Conservation (phyloP, 2,888 invertebrate species). For the Drosophila mulleri region DNA sequence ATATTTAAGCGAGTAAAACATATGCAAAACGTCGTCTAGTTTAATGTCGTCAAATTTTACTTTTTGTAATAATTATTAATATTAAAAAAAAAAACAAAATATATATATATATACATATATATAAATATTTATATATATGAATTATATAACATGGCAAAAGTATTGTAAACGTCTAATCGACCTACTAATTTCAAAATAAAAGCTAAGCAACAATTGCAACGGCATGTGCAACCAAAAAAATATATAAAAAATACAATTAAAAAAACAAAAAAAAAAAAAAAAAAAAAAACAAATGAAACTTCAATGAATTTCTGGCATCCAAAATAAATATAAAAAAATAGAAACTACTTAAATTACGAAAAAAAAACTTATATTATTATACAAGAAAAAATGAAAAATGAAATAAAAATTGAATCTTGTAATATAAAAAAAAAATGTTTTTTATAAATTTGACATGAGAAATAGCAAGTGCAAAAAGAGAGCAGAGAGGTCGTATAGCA, state of each 20-base stretch:
- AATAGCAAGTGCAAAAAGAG: background rate
- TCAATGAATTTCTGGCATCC: constrained; percentile 74
- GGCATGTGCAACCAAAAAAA: constrained; percentile 70
- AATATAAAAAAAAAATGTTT: constrained; percentile 73
- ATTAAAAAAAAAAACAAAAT: constrained; percentile 52
- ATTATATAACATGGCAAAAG: constrained; percentile 68
- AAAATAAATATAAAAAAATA: constrained; percentile 64
- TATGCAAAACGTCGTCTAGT: constrained; percentile 82
- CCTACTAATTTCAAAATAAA: constrained; percentile 60
- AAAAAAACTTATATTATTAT: constrained; percentile 82
- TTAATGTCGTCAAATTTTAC: constrained; percentile 84
- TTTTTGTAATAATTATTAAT: constrained; percentile 84
- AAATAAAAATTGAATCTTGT: constrained; percentile 85
- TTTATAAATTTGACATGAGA: too few species aligned
- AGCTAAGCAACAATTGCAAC: constrained; percentile 58
- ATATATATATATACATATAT: constrained; percentile 12
- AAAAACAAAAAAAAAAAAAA: constrained; percentile 29
- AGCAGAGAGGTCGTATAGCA: too few species aligned
- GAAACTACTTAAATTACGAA: constrained; percentile 72
- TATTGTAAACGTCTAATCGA: constrained; percentile 71
- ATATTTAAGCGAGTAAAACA: constrained; percentile 74
- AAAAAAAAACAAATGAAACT: constrained; percentile 50
- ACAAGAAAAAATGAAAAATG: constrained; percentile 81
- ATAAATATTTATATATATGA: constrained; percentile 37
- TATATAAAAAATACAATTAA: constrained; percentile 19